These are phyloP conservation scores for Asarcornis scutulata DNA, from an alignment of 2,113 vertebrate species.

Conservation along the genomic window DNA sequence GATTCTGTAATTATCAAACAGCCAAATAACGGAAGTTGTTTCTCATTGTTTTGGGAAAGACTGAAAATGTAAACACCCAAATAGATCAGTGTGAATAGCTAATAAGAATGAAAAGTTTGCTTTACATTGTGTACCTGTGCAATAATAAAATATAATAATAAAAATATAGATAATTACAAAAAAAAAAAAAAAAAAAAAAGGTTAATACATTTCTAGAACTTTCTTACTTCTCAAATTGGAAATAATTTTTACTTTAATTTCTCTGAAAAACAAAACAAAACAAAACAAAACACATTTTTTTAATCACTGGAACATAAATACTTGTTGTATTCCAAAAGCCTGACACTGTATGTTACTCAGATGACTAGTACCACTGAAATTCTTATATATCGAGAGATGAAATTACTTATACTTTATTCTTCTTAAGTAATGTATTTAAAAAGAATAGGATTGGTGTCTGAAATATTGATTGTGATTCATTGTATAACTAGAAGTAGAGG, in stretches of 20 bases:
- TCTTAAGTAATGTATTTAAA: not conserved
- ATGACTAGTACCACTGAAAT: not conserved
- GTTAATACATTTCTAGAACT: not conserved
- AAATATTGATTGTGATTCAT: not conserved
- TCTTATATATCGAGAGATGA: not conserved
- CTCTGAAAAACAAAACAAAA: not conserved
- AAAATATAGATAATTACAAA: not conserved
- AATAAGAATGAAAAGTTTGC: not conserved
- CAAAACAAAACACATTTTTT: no score
- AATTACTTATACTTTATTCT: not conserved
- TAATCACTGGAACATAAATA: not conserved
- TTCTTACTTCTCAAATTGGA: not conserved
- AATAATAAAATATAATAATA: not conserved
- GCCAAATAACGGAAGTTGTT: not conserved
- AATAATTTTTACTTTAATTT: not conserved
- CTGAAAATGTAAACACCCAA: not conserved
- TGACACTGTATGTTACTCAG: not conserved
- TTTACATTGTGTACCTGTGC: not conserved
- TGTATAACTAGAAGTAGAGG: not conserved
- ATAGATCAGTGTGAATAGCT: not conserved
- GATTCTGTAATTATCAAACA: not conserved
- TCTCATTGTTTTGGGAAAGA: not conserved
- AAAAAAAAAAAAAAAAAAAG: not conserved
- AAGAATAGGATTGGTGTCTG: not conserved
- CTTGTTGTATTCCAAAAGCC: not conserved